Evolutionary conservation across 2,113 vertebrate genomes (phyloP), one percentile per base, ranked within the genome.

Genomic region (Gasterosteus aculeatus): DNA sequence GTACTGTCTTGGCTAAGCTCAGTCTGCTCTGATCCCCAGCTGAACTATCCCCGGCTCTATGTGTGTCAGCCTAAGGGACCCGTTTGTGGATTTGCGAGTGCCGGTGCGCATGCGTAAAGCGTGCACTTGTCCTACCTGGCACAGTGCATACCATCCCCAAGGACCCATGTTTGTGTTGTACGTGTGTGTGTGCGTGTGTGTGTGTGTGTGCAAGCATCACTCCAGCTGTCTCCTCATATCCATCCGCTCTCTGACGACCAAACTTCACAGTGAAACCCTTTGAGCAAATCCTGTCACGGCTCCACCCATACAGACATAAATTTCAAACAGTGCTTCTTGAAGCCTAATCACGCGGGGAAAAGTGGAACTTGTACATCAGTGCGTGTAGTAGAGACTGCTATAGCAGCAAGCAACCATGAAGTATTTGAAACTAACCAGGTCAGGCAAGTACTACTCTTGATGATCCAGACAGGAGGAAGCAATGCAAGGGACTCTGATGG

Each of bases 221-320:
- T 87, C 80, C 84, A 87, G 84, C 84, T 85, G 87, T 90, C 87
- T 90, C 78, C 80, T 87, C 85, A 64, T 53, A 88, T 90, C 80
- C 38, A 76, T 81, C 82, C 22, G 8, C 67, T 60, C 64, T 78
- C 72, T 73, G 77, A 80, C 70, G 82, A 88, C 71, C 78, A 72
- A 89, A 84, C 80, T 76, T 87, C 78, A 76, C 42, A 77, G 83
- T 10, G 35, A 69, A 68, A 76, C 61, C 70, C 57, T 74, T 22
- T 1, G 46, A 85, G 69, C 71, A 54, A 39, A 29, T 69, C 62
- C 66, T 62, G 71, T 77, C n/a, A 74, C 60, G 69, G 75, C 65
- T 89, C 72, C 78, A 72, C 69, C 77, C 76, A 77, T 46, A 81
- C 67, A 73, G 49, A 78, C 59, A 41, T 61, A 35, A 58, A 26